Conservation (phyloP, 2,797 vertebrate species). For the Smutsia gigantea region DNA sequence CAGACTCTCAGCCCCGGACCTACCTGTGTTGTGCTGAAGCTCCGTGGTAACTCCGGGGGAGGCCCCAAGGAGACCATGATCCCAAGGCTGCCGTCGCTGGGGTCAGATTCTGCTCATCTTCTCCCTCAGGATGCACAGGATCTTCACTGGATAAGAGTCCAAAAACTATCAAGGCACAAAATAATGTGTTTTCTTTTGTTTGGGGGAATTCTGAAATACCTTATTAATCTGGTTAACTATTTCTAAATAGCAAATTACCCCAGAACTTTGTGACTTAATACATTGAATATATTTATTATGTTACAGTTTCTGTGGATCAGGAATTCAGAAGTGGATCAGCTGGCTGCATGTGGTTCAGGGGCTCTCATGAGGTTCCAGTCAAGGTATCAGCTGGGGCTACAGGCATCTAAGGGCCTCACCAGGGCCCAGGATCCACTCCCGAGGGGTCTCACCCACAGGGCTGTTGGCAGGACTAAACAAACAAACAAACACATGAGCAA, state of each 20-base stretch:
- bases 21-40: rapidly evolving
- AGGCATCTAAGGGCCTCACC: background rate
- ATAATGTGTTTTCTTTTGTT: background rate
- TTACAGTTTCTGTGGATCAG: background rate
- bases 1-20: too few species aligned
- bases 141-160: background rate
- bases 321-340: background rate
- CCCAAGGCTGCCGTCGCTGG: background rate
- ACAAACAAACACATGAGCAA: background rate
- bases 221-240: background rate
- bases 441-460: rapidly evolving
- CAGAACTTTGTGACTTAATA: background rate
- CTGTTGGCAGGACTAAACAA: background rate
- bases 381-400: background rate
- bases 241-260: background rate
- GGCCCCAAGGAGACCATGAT: background rate
- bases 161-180: background rate
- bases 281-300: background rate
- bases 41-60: background rate
- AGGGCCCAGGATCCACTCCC: background rate
- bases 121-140: rapidly evolving
- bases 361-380: background rate
- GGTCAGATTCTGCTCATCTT: background rate
- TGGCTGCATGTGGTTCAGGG: background rate
- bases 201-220: background rate